Evolutionary conservation across 2,797 vertebrate species (phyloP).

Genomic region (Manis crassicaudata): DNA sequence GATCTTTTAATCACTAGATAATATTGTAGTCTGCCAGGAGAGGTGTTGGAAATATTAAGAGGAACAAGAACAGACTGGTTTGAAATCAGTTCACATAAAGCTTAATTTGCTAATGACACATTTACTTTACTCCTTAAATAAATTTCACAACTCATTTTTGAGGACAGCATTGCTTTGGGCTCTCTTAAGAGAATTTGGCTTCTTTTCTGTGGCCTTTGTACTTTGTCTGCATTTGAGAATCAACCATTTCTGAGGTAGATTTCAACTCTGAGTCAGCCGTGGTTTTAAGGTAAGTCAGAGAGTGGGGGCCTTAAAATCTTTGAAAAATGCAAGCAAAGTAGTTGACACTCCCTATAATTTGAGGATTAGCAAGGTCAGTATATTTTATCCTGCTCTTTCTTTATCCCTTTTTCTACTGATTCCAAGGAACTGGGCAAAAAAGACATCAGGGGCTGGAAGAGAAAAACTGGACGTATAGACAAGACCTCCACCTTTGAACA

Average conservation of each 20-base stretch:
- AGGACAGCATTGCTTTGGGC: neutral
- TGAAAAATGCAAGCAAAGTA: neutral
- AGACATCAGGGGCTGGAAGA: neutral
- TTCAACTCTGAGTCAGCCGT: neutral
- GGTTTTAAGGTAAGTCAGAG: neutral
- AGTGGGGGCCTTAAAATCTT: neutral
- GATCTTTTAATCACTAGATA: neutral
- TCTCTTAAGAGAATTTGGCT: neutral
- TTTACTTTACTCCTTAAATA: neutral
- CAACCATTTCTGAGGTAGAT: neutral
- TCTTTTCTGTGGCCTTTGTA: neutral
- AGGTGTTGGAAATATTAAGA: neutral
- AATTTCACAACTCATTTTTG: neutral
- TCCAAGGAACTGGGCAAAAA: neutral
- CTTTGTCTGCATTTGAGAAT: neutral
- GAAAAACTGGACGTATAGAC: neutral
- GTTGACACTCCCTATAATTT: neutral
- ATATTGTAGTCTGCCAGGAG: neutral
- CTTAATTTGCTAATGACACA: neutral
- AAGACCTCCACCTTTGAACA: neutral
- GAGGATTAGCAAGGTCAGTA: neutral
- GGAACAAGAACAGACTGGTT: neutral
- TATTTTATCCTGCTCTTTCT: neutral
- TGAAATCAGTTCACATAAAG: neutral
- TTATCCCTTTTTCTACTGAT: neutral